phyloP scores from a whole-genome alignment of 2,113 vertebrate species.

The Delphinus delphis region DNA sequence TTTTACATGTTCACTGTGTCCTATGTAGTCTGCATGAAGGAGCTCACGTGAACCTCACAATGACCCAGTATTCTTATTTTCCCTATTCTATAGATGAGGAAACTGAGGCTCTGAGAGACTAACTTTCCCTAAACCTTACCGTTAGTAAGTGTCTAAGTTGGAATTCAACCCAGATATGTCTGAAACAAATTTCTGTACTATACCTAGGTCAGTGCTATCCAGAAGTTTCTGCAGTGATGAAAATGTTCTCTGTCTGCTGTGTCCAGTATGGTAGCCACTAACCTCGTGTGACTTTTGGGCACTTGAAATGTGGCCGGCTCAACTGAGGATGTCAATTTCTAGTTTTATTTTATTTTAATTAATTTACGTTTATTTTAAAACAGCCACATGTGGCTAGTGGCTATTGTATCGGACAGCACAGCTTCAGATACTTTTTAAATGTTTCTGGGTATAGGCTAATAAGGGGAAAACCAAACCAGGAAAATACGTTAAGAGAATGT shows the following conservation, averaged over 20 bases:
- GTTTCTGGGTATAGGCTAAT: neutral
- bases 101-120: neutral
- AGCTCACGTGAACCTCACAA: neutral
- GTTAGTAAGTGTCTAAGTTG: neutral
- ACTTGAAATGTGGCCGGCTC: neutral
- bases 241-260: neutral
- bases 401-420: neutral
- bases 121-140: neutral
- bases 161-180: neutral
- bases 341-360: constrained; percentile 13
- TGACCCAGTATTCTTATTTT: neutral
- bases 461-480: neutral
- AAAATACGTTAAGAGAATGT: neutral
- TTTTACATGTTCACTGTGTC: neutral
- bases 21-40: neutral
- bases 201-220: neutral
- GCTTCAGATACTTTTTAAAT: neutral
- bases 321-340: neutral
- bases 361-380: neutral
- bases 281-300: neutral
- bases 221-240: neutral
- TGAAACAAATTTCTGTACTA: neutral
- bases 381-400: neutral
- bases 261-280: neutral
- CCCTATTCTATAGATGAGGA: neutral